phyloP scores from a whole-genome alignment of 2,888 invertebrate genomes.

The Maniola hyperantus region DNA sequence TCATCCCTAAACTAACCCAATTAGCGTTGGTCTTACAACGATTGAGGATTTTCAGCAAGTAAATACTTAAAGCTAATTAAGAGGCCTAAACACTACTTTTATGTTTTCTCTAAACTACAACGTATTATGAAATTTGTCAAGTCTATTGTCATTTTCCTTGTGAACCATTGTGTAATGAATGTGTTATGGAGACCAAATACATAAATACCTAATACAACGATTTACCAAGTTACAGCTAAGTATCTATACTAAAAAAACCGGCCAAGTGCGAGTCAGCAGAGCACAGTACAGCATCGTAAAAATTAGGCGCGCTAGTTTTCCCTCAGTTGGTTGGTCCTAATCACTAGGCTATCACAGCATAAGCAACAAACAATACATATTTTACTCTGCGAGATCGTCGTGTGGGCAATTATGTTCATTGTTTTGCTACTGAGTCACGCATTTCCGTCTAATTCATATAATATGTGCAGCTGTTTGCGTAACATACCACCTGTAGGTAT shows the following conservation, averaged over 20 bases:
- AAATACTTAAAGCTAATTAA: constrained; percentile 2
- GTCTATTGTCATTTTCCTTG: background rate
- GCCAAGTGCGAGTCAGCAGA: no score
- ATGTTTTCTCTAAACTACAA: constrained; percentile 7
- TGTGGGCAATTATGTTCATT: constrained; percentile 35
- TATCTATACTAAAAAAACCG: no score
- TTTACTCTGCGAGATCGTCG: constrained; percentile 28
- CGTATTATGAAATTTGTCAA: background rate
- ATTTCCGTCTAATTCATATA: constrained; percentile 32
- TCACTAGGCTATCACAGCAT: no score
- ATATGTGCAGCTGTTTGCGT: constrained; percentile 28
- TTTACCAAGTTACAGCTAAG: background rate
- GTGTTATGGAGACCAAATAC: no score
- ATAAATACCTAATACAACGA: no score
- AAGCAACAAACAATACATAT: background rate
- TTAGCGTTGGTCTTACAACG: constrained; percentile 4
- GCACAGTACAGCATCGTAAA: no score
- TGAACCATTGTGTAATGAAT: background rate
- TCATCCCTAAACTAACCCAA: constrained; percentile 13
- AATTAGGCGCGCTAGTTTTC: no score
- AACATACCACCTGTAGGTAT: constrained; percentile 30
- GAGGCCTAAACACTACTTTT: constrained; percentile 2
- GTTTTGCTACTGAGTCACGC: constrained; percentile 35
- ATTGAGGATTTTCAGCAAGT: background rate
- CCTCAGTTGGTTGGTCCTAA: no score